Evolutionary conservation across 2,888 invertebrate genomes (phyloP), one percentile per base, ranked within the genome.

Genomic region (Ormia ochracea): DNA sequence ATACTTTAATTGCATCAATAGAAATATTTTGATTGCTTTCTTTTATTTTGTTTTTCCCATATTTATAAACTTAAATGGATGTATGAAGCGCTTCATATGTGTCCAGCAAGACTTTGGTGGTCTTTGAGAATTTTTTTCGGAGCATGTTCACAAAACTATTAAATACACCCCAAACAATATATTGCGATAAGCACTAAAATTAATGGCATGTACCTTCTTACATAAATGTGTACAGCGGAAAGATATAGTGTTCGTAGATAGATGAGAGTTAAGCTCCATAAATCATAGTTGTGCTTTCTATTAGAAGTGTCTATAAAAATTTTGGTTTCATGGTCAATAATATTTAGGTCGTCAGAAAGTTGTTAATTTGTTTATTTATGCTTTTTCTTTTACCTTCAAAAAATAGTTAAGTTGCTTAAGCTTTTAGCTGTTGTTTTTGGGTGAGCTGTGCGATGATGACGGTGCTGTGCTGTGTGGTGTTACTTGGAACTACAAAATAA

Each of bases 271-370:
- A 66, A 73, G 45, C 68, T 68, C 61, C 68, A 78, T 78, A 73
- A 78, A 78, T 78, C 78, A 73, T 66, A 66, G 48, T 54, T 31
- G n/a, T 23, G 65, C 66, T 54, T 19, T 69, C 63, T 50, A 56
- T 17, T 19, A 33, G 6, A 12, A 43, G 38, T 68, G 61, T 45
- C 52, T 68, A 61, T 28, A 54, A 56, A 36, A 23, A 26, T 41
- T 14, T 50, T 68, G 52, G 36, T 59, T 61, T 12, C 43, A 33
- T 59, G 45, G 72, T 72, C 72, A 66, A 26, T 70, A 63, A 63
- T 28, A 68, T 61, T 56, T 54, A 26, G 59, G 66, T 45, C 73
- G 73, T 68, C 73, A 73, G 41, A 78, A 61, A 68, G 31, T 61
- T 78, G 73, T 63, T 63, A 74, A 63, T 74, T 69, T 50, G 38